Evolutionary conservation across 2,797 vertebrate species (phyloP).

Genomic region (Oophaga sylvatica): DNA sequence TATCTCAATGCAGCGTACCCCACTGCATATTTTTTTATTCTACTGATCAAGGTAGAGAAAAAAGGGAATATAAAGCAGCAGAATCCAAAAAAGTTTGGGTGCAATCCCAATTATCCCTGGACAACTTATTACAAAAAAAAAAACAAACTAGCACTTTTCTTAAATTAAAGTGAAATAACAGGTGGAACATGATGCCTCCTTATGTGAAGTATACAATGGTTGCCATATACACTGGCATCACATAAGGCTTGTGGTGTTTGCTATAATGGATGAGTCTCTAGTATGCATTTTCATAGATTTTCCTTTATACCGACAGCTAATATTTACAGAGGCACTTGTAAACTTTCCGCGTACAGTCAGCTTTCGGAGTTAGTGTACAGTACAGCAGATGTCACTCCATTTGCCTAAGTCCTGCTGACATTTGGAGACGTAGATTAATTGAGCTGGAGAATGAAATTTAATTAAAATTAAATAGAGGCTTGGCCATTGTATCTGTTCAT

Average conservation of each 20-base stretch:
- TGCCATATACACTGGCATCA: not conserved
- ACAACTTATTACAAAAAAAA: too few species aligned
- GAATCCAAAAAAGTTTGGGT: too few species aligned
- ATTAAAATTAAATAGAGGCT: slow-evolving; percentile 91
- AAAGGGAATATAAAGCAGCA: too few species aligned
- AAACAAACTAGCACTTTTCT: too few species aligned
- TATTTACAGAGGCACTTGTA: slow-evolving; percentile 72
- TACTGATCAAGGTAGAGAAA: too few species aligned
- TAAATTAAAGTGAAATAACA: too few species aligned
- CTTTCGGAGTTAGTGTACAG: slow-evolving; percentile 86
- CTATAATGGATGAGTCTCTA: slow-evolving; percentile 54
- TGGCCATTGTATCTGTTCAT: slow-evolving; percentile 82
- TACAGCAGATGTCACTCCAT: slow-evolving; percentile 95
- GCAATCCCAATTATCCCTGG: too few species aligned
- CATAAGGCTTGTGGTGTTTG: not conserved
- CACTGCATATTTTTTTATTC: too few species aligned
- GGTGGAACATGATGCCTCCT: not conserved
- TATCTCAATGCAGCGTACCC: too few species aligned
- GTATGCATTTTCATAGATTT: slow-evolving; percentile 23
- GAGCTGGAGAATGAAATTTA: slow-evolving; percentile 90
- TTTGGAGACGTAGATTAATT: slow-evolving; percentile 91
- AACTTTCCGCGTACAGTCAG: slow-evolving; percentile 80
- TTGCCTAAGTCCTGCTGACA: slow-evolving; percentile 96
- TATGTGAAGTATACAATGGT: not conserved
- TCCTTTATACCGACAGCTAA: slow-evolving; percentile 39